Conservation (phyloP, 2,888 invertebrate species). For the Hermaeophaga mercurialis region DNA sequence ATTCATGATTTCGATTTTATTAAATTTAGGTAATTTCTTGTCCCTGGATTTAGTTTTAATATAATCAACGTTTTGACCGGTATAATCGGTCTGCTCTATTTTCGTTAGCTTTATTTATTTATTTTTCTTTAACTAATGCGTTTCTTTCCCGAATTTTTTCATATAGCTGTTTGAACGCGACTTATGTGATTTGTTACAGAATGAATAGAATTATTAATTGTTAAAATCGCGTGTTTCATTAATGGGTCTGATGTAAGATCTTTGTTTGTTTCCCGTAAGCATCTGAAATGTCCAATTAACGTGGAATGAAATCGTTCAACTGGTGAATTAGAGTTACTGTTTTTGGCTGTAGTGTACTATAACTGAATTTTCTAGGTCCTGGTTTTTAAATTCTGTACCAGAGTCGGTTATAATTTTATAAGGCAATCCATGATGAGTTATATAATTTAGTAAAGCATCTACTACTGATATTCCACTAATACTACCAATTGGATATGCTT, state of each 20-base stretch:
- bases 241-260: slow-evolving; percentile 8
- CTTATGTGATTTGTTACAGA: slow-evolving; percentile 24
- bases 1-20: no score
- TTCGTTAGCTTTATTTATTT: neutral
- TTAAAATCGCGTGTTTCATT: slow-evolving; percentile 26
- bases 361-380: slow-evolving; percentile 21
- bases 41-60: no score
- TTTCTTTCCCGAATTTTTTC: no score
- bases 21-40: no score
- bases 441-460: no score
- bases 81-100: no score
- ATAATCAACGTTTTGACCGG: no score
- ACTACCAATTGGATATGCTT: slow-evolving; percentile 16
- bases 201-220: slow-evolving; percentile 31
- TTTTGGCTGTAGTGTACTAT: no score
- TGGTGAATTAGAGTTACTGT: no score
- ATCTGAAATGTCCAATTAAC: slow-evolving; percentile 7
- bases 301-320: slow-evolving; percentile 28
- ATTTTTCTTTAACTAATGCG: slow-evolving; percentile 13
- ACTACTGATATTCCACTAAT: slow-evolving; percentile 4
- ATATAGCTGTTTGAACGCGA: slow-evolving; percentile 20
- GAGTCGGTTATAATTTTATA: slow-evolving; percentile 9
- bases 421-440: slow-evolving; percentile 4
- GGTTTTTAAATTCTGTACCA: slow-evolving; percentile 27
- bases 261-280: slow-evolving; percentile 1